Evolutionary conservation across 2,888 invertebrate genomes (phyloP), one percentile per base, ranked within the genome.

Genomic region (Marronus borbonicus): DNA sequence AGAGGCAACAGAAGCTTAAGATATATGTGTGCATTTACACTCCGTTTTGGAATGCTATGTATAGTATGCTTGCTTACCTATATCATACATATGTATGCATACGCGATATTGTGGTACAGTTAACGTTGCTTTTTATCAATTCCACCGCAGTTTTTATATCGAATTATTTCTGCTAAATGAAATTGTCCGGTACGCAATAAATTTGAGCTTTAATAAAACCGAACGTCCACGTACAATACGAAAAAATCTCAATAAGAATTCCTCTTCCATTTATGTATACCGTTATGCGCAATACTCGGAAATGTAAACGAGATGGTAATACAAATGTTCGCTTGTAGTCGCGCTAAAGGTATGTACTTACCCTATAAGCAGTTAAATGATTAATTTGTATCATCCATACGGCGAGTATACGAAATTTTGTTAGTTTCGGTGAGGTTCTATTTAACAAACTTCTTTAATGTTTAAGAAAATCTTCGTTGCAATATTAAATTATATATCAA

Each of bases 131-230:
- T 58, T 58, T 58, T 8, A 58, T 8, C 20, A 58, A 58, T 58
- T 58, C 55, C 20, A 17, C 17, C 20, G 4, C 55, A 58, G 55
- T 58, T 58, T 20, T 58, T 58, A 8, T 58, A 17, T 24, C 5
- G 17, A 17, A 20, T 58, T 58, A 58, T 58, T 20, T 58, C 55
- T 20, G 8, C 10, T 58, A 58, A 58, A 58, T 20, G 55, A 58
- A 58, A 58, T 20, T 58, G 55, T 58, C n/a, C n/a, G 5, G 55
- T 44, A 44, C 44, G 44, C 17, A 58, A 58, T 58, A 58, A 58
- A 58, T 58, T 58, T 58, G 55, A 20, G 55, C n/a, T 58, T 58
- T 58, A 58, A 58, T 58, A 58, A 58, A 58, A 58, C 55, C 55
- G 17, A 58, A 58, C 20, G 20, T 58, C 20, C 20, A 20, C 20